Conservation (phyloP, 2,888 invertebrate species). For the Busseola fusca region DNA sequence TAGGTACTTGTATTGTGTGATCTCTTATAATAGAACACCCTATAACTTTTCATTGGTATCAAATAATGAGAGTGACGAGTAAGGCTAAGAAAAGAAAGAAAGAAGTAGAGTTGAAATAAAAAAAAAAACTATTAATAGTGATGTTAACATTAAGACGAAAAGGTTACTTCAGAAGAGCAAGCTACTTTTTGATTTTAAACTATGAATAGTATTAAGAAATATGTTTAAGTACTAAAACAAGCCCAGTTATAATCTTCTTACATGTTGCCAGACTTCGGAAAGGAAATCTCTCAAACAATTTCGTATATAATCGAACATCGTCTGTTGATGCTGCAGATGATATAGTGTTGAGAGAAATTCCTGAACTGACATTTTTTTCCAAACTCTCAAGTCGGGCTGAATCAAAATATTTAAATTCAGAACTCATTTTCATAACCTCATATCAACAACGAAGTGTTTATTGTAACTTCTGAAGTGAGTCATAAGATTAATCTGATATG, state of each 20-base stretch:
- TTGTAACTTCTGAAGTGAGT: constrained; percentile 24
- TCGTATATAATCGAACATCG: constrained; percentile 20
- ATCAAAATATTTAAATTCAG: constrained; percentile 33
- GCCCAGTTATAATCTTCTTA: constrained; percentile 8
- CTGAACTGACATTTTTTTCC: constrained; percentile 21
- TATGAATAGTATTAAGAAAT: background rate
- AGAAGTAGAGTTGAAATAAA: background rate
- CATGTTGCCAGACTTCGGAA: constrained; percentile 9
- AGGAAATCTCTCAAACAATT: constrained; percentile 17
- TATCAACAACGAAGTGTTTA: constrained; percentile 11
- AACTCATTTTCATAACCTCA: constrained; percentile 19
- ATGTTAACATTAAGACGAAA: constrained; percentile 3
- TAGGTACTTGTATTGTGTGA: constrained; percentile 34
- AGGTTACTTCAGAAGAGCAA: background rate
- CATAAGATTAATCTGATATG: constrained; percentile 20
- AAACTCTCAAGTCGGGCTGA: constrained; percentile 11
- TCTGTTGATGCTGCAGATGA: constrained; percentile 22
- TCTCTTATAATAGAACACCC: constrained; percentile 14
- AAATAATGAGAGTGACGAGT: background rate
- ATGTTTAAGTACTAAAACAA: background rate
- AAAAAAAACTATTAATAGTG: background rate
- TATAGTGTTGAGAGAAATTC: constrained; percentile 33
- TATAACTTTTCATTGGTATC: background rate
- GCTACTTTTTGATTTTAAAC: background rate
- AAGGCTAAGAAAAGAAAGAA: background rate